phyloP scores from a whole-genome alignment of 2,113 vertebrate species.

The Coracopsis vasa region DNA sequence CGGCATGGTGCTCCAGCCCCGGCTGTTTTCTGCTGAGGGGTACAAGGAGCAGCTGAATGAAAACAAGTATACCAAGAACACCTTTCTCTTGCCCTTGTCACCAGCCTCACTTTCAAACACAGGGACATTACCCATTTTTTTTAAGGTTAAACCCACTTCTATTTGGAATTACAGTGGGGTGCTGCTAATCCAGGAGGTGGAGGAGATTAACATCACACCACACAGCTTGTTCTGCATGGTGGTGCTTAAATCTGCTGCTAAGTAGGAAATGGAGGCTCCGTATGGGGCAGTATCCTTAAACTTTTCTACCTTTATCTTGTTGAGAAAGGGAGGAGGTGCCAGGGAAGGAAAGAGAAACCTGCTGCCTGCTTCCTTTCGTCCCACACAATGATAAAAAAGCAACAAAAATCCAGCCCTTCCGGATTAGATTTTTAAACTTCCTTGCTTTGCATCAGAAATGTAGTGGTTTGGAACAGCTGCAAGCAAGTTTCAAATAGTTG shows the following conservation, averaged over 20 bases:
- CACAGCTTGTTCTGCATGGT: background rate
- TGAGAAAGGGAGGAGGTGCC: background rate
- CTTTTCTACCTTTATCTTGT: background rate
- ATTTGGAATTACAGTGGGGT: background rate
- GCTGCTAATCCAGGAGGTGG: background rate
- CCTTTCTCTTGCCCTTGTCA: background rate
- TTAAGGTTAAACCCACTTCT: background rate
- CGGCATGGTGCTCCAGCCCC: rapidly evolving
- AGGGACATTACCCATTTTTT: background rate
- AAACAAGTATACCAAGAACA: background rate
- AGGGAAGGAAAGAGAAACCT: background rate
- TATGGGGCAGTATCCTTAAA: background rate
- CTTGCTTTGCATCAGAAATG: background rate
- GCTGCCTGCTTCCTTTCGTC: background rate
- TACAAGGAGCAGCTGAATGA: background rate
- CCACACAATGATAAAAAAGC: background rate
- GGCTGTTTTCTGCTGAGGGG: background rate
- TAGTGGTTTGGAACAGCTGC: background rate
- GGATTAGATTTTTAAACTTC: background rate
- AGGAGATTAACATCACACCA: background rate
- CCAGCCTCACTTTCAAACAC: background rate
- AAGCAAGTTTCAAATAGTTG: background rate
- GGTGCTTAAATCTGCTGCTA: background rate
- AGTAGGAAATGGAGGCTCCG: background rate
- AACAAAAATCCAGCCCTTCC: background rate